Evolutionary conservation across 2,888 invertebrate species (phyloP), one percentile per base, ranked within the genome.

Genomic region (Limenitis camilla): DNA sequence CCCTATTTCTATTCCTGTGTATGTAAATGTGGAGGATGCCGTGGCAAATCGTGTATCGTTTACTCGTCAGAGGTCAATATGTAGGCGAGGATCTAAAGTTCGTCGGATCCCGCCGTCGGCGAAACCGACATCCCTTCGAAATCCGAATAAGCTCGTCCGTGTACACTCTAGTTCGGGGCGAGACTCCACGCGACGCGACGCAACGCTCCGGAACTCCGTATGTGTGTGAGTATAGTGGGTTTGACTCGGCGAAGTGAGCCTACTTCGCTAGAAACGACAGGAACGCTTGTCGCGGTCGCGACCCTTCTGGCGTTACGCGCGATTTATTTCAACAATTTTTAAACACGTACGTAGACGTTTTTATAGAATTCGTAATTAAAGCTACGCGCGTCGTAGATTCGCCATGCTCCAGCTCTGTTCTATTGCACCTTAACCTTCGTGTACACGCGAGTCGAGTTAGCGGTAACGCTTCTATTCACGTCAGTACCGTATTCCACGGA

Each of bases 271-370:
- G 4, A 27, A 27, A 5, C 28, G 7, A 8, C 28, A 27, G 28
- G 28, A 40, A n/a, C 36, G 36, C 36, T 45, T 28, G 10, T 32
- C 27, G 3, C 10, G 29, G 41, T 11, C 38, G 95, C 92, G 48
- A 92, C 90, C 94, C 94, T 32, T 30, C 32, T 6, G 19, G 30
- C 31, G n/a, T 41, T 42, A 19, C 11, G 11, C 42, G 31, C 42
- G 11, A 42, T 11, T 7, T 28, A 36, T 43, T 9, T 35, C 11
- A 35, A 44, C 35, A 29, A 44, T 44, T 35, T 35, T 36, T 10
- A 10, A 33, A 35, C 19, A 44, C 43, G 43, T 35, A 44, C 44
- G 29, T 44, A 10, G n/a, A 40, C 29, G 10, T n/a, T 29, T 30
- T n/a, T n/a, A n/a, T n/a, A 9, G 28, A 10, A 30, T 40, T n/a